These are phyloP conservation scores for Synergus japonicus DNA, from an alignment of 2,888 invertebrate species.

Conservation along the genomic window DNA sequence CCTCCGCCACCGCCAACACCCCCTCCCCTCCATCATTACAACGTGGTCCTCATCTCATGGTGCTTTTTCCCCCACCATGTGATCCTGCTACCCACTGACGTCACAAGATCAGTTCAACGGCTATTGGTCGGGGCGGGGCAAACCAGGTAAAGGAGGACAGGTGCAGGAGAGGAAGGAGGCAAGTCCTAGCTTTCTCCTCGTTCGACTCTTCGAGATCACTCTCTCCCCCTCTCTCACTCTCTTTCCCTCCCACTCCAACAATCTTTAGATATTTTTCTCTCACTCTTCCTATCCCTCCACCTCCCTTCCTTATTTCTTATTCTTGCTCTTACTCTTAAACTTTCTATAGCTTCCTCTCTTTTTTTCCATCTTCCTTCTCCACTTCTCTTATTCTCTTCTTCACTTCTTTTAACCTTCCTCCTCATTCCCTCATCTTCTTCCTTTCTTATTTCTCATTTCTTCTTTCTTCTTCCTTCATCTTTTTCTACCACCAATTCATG, in stretches of 20 bases:
- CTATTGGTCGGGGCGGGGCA: conserved; percentile 75
- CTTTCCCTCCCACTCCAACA: conserved; percentile 39
- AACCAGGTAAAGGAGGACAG: conserved; percentile 70
- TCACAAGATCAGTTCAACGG: conserved; percentile 60
- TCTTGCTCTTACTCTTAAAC: background rate
- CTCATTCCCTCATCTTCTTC: conserved; percentile 40
- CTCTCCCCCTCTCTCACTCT: conserved; percentile 49
- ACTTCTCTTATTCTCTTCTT: conserved; percentile 2
- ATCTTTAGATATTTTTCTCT: conserved; percentile 40
- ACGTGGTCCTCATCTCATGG: conserved; percentile 78
- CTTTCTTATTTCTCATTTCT: background rate
- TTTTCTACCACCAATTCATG: background rate
- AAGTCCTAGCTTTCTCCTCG: conserved; percentile 58
- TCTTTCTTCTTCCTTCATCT: background rate
- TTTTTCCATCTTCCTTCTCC: background rate
- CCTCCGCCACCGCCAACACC: conserved; percentile 49
- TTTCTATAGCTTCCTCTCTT: conserved; percentile 14
- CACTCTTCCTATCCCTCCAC: conserved; percentile 45
- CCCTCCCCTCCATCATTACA: conserved; percentile 63
- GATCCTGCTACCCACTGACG: conserved; percentile 63
- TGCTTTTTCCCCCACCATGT: conserved; percentile 67
- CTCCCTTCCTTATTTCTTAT: conserved; percentile 41
- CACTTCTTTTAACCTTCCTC: conserved; percentile 6
- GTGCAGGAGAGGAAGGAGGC: conserved; percentile 61
- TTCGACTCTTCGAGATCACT: conserved; percentile 50